Evolutionary conservation across 2,113 vertebrate genomes (phyloP), one percentile per base, ranked within the genome.

Genomic region (Brachirus orientalis): DNA sequence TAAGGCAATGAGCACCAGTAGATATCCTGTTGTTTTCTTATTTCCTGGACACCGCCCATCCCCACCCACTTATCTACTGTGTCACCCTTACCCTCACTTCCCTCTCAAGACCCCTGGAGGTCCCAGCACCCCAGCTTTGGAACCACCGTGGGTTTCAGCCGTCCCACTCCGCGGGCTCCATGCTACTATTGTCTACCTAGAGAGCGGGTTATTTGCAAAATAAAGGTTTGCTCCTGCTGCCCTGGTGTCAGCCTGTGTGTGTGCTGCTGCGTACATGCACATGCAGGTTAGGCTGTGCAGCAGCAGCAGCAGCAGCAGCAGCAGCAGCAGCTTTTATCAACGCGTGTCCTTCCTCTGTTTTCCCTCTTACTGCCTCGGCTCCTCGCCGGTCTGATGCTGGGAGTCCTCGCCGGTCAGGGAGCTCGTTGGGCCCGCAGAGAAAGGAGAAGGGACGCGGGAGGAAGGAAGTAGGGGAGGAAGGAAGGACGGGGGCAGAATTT

Each of bases 151-250:
- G 57, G 8, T 62, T 40, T 62, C 56, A 75, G 82, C 84, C 81
- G 61, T 64, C 84, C 87, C 84, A 75, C 72, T 84, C 75, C 19
- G 46, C 83, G 13, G 73, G 76, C 70, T 85, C 84, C 79, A 62
- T 58, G 72, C 86, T 77, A 75, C 84, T 64, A 90, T 89, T 90
- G 88, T 90, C 64, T 77, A 7, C 43, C 41, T 59, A 6, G 48
- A 84, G 76, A 81, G 86, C 79, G 81, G 73, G 87, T 69, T 62
- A 73, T 86, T 85, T 70, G 77, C 87, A 87, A 73, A 88, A 80
- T 80, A 88, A 88, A 89, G 69, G 67, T 64, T 37, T n/a, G 51
- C 70, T 54, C 36, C 80, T 58, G 51, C 3, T 61, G 47, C 2
- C 69, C 40, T 9, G 53, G 20, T 40, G 36, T 53, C 28, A 18